phyloP scores from a whole-genome alignment of 2,797 vertebrate genomes.

The Phataginus tricuspis region DNA sequence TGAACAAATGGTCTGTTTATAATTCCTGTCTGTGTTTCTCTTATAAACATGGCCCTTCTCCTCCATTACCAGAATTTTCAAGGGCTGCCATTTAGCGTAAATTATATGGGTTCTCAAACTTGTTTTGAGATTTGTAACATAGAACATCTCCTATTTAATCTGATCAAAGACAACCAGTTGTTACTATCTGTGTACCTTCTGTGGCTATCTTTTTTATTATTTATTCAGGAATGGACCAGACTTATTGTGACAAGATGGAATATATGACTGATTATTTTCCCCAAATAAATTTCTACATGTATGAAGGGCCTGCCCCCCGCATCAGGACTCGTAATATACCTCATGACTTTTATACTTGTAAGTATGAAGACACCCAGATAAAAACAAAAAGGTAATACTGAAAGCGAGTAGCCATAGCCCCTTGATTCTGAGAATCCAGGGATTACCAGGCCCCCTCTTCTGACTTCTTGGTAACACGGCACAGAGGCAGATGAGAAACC shows the following conservation, averaged over 20 bases:
- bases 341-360: constrained; percentile 91
- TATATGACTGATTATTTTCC: constrained; percentile 90
- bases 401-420: background rate
- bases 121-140: background rate
- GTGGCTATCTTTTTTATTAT: background rate
- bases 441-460: background rate
- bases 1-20: background rate
- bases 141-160: background rate
- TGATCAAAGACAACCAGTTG: background rate
- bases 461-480: background rate
- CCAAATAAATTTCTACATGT: constrained; percentile 88
- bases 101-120: background rate
- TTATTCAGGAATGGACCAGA: constrained; percentile 94
- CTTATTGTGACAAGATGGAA: constrained; percentile 87
- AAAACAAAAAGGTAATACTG: background rate
- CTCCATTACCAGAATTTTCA: background rate
- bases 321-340: constrained; percentile 90
- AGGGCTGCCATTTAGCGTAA: background rate
- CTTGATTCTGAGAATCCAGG: background rate
- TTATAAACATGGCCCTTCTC: background rate
- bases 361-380: constrained; percentile 73
- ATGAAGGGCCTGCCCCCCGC: constrained; percentile 92
- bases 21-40: background rate
- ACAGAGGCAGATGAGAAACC: background rate
- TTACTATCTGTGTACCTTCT: background rate